Conservation (phyloP, 1,140 invertebrate species). For the Lucilia sericata region DNA sequence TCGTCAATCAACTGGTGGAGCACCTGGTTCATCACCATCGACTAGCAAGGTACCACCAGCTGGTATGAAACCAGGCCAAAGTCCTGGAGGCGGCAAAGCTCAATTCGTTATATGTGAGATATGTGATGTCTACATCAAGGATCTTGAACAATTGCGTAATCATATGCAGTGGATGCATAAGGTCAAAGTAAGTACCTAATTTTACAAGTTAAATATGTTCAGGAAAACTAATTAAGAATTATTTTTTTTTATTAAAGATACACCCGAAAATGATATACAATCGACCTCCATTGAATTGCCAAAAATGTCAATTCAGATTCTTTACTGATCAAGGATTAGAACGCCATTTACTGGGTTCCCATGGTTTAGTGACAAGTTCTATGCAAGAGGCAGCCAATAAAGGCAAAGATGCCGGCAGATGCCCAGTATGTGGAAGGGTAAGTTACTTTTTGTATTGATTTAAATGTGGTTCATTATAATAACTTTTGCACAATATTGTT, state of each 20-base stretch:
- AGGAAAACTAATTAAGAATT: not conserved
- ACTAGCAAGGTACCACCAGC: conserved; percentile 70
- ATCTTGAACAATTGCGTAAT: conserved; percentile 90
- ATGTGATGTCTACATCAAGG: conserved; percentile 95
- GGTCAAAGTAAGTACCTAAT: conserved; percentile 75
- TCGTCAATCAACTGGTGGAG: conserved; percentile 70
- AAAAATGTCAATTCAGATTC: conserved; percentile 91
- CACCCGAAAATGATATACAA: conserved; percentile 97
- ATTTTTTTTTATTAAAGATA: conserved; percentile 70
- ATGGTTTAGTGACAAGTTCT: conserved; percentile 93
- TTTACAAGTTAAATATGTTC: not conserved
- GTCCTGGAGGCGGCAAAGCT: conserved; percentile 73
- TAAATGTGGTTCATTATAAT: not conserved
- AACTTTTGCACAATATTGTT: not conserved
- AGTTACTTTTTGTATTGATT: conserved; percentile 56
- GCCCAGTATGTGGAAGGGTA: conserved; percentile 92
- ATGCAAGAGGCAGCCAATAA: conserved; percentile 96
- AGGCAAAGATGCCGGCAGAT: conserved; percentile 92
- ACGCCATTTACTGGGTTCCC: conserved; percentile 91
- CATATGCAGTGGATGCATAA: conserved; percentile 98
- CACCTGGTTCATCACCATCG: conserved; percentile 52
- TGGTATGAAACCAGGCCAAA: conserved; percentile 69
- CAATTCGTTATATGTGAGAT: conserved; percentile 95
- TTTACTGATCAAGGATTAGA: conserved; percentile 86
- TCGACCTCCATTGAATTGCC: conserved; percentile 92